Evolutionary conservation across 23 tunicate species (phyloP).

Genomic region (Aplidium turbinatum): DNA sequence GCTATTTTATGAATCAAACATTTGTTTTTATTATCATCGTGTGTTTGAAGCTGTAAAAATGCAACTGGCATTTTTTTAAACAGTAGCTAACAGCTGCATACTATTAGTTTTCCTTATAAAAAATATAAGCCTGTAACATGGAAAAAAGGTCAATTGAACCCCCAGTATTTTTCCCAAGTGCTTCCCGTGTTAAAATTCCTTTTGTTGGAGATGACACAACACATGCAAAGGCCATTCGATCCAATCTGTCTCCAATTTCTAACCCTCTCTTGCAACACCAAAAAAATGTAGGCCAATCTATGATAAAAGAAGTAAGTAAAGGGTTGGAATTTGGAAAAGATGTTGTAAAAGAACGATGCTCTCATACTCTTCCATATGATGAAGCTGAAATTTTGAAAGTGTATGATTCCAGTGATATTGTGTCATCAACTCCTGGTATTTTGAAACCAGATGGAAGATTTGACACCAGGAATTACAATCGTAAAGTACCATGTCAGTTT

Average conservation of each 20-base stretch:
- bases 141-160: slow-evolving; percentile 52
- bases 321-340: slow-evolving; percentile 52
- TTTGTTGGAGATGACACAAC: slow-evolving; percentile 95
- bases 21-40: no score
- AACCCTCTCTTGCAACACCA: slow-evolving; percentile 75
- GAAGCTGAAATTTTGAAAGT: slow-evolving; percentile 31
- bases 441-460: slow-evolving; percentile 52
- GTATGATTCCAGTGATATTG: slow-evolving; percentile 52
- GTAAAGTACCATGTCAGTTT: slow-evolving; percentile 60
- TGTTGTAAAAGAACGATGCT: slow-evolving; percentile 73
- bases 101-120: neutral
- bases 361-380: slow-evolving; percentile 64
- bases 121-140: no score
- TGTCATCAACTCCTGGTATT: slow-evolving; percentile 12
- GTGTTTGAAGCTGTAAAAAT: no score
- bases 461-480: slow-evolving; percentile 55
- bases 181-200: slow-evolving; percentile 81
- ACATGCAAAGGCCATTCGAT: slow-evolving; percentile 30
- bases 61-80: no score
- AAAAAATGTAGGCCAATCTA: slow-evolving; percentile 22
- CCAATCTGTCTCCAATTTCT: slow-evolving; percentile 32
- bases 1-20: no score
- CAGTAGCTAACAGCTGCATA: no score
- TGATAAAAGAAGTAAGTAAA: slow-evolving; percentile 55
- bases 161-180: slow-evolving; percentile 86